phyloP scores from a whole-genome alignment of 1,140 invertebrate genomes.

The Drosophila leontia region DNA sequence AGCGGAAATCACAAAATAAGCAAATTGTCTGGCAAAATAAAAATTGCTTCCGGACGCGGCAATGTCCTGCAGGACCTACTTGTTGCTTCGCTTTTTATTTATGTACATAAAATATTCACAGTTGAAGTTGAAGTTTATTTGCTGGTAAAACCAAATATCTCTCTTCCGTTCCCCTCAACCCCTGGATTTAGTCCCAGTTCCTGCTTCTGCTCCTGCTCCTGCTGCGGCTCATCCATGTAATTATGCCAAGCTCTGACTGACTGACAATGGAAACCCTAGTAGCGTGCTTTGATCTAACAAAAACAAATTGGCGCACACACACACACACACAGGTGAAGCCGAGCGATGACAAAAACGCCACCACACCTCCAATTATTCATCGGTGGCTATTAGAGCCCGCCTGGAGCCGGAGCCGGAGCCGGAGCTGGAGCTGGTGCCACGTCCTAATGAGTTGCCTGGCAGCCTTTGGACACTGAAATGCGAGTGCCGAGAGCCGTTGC shows the following conservation, averaged over 20 bases:
- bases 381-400: constrained; percentile 46
- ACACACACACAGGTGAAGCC: constrained; percentile 44
- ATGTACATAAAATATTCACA: background rate
- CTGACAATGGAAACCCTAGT: constrained; percentile 78
- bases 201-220: background rate
- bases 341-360: constrained; percentile 54
- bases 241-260: constrained; percentile 10
- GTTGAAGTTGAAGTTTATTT: constrained; percentile 6
- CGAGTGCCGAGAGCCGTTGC: constrained; percentile 59
- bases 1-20: constrained; percentile 84
- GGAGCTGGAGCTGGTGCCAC: constrained; percentile 25
- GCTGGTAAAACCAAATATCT: background rate
- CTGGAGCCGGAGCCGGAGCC: background rate
- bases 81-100: constrained; percentile 34
- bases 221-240: constrained; percentile 18
- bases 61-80: constrained; percentile 50
- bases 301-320: constrained; percentile 57
- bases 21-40: constrained; percentile 85
- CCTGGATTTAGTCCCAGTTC: background rate
- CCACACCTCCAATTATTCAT: constrained; percentile 62
- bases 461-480: constrained; percentile 68
- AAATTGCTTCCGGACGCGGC: constrained; percentile 79
- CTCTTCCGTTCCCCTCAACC: background rate
- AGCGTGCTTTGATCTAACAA: constrained; percentile 75
- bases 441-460: constrained; percentile 79